These are phyloP conservation scores for Ciconia nigra DNA, from an alignment of 2,797 vertebrate species.

Conservation along the genomic window DNA sequence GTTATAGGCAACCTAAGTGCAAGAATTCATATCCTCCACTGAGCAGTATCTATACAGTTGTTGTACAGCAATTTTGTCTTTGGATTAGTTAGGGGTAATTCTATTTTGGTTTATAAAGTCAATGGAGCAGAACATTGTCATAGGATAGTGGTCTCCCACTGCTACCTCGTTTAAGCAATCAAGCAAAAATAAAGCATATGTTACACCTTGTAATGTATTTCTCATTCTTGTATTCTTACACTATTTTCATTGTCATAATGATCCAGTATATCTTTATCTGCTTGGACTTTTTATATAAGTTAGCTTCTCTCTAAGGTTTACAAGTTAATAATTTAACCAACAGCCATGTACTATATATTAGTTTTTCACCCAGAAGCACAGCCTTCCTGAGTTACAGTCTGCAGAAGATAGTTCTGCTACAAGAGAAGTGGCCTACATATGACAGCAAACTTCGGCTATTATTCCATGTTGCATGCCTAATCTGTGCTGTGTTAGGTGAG, in stretches of 20 bases:
- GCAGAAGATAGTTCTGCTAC: constrained; percentile 18
- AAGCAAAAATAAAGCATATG: constrained; percentile 73
- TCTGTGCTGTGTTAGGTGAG: background rate
- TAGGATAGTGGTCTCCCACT: constrained; percentile 56
- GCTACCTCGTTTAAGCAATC: constrained; percentile 65
- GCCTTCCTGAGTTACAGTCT: constrained; percentile 10
- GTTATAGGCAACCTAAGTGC: background rate
- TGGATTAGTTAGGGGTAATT: constrained; percentile 18
- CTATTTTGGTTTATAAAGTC: constrained; percentile 62
- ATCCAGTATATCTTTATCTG: constrained; percentile 43
- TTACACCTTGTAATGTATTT: constrained; percentile 70
- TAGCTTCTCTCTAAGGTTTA: constrained; percentile 55
- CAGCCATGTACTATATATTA: constrained; percentile 62
- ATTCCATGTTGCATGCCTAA: background rate
- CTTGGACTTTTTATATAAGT: constrained; percentile 66
- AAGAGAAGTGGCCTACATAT: constrained; percentile 48
- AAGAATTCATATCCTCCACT: background rate
- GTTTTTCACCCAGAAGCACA: constrained; percentile 58
- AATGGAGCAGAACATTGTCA: constrained; percentile 36
- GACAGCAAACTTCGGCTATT: background rate
- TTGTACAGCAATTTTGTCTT: background rate
- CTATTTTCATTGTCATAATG: constrained; percentile 70
- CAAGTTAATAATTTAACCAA: constrained; percentile 60
- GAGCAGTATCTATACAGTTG: constrained; percentile 5
- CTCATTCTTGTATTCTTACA: constrained; percentile 67